These are phyloP conservation scores for Clarias macrocephalus DNA, from an alignment of 2,113 vertebrate species.

Conservation along the genomic window DNA sequence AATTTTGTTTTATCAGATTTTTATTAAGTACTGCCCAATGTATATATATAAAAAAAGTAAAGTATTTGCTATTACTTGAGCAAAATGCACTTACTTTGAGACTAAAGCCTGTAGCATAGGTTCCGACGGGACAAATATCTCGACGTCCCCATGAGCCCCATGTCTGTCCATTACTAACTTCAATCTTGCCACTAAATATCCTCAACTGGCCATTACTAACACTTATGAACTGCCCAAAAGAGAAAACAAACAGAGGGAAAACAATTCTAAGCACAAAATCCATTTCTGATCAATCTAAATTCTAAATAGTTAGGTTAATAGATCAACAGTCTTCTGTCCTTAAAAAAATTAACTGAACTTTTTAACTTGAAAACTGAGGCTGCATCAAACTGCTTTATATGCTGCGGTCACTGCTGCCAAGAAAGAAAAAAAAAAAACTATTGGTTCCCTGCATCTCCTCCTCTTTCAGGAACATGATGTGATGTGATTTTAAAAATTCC, in stretches of 20 bases:
- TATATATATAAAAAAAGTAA: too few relatives aligned
- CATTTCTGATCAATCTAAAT: neutral
- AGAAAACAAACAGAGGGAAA: neutral
- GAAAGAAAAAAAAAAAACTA: neutral
- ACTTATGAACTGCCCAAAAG: neutral
- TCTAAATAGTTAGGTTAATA: neutral
- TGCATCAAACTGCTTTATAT: neutral
- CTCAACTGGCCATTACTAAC: neutral
- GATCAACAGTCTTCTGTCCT: neutral
- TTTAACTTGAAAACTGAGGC: too few relatives aligned
- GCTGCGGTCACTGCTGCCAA: neutral
- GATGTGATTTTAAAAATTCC: too few relatives aligned
- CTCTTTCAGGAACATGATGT: neutral
- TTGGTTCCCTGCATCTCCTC: neutral
- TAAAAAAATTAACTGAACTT: neutral
- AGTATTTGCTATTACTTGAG: neutral
- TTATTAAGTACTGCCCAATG: too few relatives aligned
- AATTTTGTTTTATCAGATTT: too few relatives aligned
- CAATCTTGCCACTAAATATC: neutral
- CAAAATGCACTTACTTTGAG: neutral
- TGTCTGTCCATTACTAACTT: neutral
- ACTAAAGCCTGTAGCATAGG: slow-evolving; percentile 32
- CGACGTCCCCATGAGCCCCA: neutral
- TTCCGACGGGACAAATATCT: neutral
- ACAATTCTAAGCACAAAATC: neutral